Conservation (phyloP, 2,797 vertebrate species). For the Tiaroga cobitis region DNA sequence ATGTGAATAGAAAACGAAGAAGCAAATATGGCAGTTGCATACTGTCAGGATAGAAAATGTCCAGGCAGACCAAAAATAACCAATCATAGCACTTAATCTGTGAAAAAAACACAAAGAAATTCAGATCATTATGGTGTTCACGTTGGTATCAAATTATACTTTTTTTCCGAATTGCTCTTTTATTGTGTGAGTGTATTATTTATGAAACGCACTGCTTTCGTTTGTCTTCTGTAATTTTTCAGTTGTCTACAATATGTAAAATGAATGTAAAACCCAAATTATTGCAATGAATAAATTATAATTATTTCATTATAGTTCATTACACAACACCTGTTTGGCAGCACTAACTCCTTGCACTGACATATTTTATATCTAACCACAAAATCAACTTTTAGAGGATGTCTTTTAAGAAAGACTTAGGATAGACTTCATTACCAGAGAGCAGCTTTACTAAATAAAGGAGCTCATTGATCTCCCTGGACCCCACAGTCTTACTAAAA, state of each 20-base stretch:
- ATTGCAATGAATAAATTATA: constrained; percentile 34
- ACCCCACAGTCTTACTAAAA: neutral
- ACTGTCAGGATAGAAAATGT: neutral
- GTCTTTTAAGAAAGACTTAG: constrained; percentile 10
- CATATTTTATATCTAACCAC: neutral
- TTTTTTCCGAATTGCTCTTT: constrained; percentile 2
- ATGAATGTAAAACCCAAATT: constrained; percentile 35
- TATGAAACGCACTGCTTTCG: constrained; percentile 12
- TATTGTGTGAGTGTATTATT: constrained; percentile 6
- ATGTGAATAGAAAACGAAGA: constrained; percentile 12
- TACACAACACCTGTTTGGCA: neutral
- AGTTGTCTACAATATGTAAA: constrained; percentile 28
- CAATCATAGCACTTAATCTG: neutral
- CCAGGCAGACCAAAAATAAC: neutral
- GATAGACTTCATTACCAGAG: constrained; percentile 2
- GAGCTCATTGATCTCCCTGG: neutral
- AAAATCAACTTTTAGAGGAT: neutral
- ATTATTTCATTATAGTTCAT: constrained; percentile 26
- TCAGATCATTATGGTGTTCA: constrained; percentile 3
- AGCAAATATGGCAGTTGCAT: neutral
- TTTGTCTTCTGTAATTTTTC: constrained; percentile 32
- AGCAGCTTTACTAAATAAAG: constrained; percentile 4
- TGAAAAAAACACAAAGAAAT: constrained; percentile 2
- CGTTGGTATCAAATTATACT: neutral
- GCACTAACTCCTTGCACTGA: neutral